Percentiles rank a stretch among this genome's conserved stretches.
Evolutionary conservation across 2,797 vertebrate genomes (phyloP).

Genomic region (Macropus fuliginosus): DNA sequence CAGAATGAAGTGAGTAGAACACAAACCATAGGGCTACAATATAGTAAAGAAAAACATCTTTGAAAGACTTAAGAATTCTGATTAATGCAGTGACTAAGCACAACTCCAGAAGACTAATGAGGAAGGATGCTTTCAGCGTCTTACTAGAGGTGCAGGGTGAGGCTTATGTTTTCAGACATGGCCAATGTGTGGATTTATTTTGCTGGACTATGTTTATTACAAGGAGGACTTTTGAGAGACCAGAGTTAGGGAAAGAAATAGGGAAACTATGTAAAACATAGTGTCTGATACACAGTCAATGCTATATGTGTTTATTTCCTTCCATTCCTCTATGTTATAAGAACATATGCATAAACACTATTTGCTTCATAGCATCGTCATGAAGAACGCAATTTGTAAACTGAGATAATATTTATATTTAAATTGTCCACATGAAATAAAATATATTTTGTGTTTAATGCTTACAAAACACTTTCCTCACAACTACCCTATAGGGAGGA

Average conservation of each 20-base stretch:
- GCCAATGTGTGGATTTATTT: background rate
- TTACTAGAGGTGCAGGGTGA: background rate
- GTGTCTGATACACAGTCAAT: background rate
- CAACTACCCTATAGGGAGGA: background rate
- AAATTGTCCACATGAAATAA: background rate
- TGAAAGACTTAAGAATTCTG: background rate
- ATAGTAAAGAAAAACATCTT: background rate
- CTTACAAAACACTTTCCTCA: background rate
- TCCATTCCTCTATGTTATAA: background rate
- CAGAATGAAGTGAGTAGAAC: background rate
- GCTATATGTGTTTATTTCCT: background rate
- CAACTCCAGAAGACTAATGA: background rate
- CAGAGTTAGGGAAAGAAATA: background rate
- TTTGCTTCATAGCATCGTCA: background rate
- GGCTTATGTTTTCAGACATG: background rate
- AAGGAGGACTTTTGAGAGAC: background rate
- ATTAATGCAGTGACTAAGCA: background rate
- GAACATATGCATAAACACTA: background rate
- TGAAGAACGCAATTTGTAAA: background rate
- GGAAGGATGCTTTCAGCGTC: background rate
- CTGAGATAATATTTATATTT: background rate
- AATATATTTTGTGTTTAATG: background rate
- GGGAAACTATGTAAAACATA: background rate
- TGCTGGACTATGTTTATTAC: background rate
- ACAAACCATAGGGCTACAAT: background rate